phyloP scores from a whole-genome alignment of 2,888 invertebrate species.

The Gari tellinella region DNA sequence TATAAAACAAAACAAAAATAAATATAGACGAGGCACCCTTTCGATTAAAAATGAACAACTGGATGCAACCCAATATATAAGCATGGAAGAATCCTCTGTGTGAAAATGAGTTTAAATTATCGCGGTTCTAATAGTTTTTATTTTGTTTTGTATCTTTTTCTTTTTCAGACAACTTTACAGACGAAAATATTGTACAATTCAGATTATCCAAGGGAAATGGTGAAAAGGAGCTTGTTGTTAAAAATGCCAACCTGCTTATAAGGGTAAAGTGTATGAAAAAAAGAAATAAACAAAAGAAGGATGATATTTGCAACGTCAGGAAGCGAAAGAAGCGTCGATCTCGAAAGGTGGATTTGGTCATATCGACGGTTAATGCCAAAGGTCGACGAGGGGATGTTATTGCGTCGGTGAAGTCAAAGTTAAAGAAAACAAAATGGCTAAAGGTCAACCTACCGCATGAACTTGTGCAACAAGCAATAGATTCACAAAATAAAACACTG shows the following conservation, averaged over 20 bases:
- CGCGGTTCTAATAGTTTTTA: no score
- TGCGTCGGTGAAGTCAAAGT: conserved; percentile 36
- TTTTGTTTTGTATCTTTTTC: background rate
- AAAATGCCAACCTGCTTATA: conserved; percentile 60
- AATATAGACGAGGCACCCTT: no score
- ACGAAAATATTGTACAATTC: conserved; percentile 62
- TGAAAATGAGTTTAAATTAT: no score
- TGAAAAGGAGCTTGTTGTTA: conserved; percentile 44
- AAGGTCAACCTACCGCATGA: conserved; percentile 47
- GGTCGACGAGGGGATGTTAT: conserved; percentile 33
- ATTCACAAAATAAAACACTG: conserved; percentile 32
- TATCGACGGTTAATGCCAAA: conserved; percentile 30
- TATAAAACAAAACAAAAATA: no score
- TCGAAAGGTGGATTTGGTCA: conserved; percentile 12
- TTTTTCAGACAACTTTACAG: conserved; percentile 56
- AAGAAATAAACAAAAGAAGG: conserved; percentile 4
- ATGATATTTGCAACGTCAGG: no score
- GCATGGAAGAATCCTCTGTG: no score
- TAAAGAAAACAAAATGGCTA: conserved; percentile 52
- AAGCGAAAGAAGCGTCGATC: background rate
- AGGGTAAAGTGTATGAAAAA: conserved; percentile 52
- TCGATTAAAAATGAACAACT: no score
- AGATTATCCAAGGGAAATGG: conserved; percentile 26
- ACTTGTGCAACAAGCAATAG: conserved; percentile 37
- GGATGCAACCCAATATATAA: no score